A percentile compares a stretch with the other conserved stretches of the same genome.
Evolutionary conservation across 2,888 invertebrate genomes (phyloP).

Genomic region (Pelosia muscerda): DNA sequence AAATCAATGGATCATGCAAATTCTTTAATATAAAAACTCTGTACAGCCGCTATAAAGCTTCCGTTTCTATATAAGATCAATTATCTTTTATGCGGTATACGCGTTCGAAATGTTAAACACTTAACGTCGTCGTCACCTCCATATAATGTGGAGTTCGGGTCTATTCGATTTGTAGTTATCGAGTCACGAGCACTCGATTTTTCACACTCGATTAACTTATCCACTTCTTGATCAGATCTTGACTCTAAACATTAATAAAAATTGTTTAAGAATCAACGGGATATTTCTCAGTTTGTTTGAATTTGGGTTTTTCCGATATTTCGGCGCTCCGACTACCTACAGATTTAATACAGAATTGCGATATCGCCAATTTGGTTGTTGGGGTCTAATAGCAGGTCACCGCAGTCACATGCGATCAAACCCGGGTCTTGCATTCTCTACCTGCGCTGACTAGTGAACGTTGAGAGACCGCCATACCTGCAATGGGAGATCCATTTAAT

Average conservation of each 20-base stretch:
- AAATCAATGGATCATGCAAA: neutral
- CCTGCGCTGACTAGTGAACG: too few species aligned
- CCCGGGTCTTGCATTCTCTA: too few species aligned
- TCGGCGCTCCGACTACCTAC: too few species aligned
- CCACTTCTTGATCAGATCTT: neutral
- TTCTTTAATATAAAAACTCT: neutral
- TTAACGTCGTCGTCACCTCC: neutral
- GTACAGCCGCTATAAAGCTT: neutral
- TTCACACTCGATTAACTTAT: conserved; percentile 17
- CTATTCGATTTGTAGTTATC: conserved; percentile 6
- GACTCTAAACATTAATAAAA: neutral
- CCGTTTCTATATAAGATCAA: neutral
- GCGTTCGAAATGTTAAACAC: neutral
- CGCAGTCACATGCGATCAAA: too few species aligned
- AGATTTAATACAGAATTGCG: too few species aligned
- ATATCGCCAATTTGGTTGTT: too few species aligned
- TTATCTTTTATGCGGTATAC: neutral
- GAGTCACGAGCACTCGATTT: conserved; percentile 10
- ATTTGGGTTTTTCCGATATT: too few species aligned
- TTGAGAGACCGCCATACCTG: too few species aligned
- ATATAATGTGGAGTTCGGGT: neutral
- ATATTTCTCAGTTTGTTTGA: too few species aligned
- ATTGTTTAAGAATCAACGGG: too few species aligned
- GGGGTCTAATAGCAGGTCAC: too few species aligned
- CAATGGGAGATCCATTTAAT: too few species aligned